phyloP scores from a whole-genome alignment of 2,113 vertebrate species.

The Opisthocomus hoazin region DNA sequence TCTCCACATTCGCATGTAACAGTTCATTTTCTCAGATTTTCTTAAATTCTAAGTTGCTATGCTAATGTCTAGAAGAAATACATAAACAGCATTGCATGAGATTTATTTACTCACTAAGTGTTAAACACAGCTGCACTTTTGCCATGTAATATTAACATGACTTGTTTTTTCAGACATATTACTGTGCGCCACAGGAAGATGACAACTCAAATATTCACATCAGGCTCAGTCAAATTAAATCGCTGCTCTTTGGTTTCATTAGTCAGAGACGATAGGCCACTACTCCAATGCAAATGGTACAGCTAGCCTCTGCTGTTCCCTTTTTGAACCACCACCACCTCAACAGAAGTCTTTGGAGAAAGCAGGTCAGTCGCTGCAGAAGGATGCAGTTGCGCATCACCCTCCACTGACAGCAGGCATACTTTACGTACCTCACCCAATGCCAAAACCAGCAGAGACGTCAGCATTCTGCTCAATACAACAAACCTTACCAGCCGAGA shows the following conservation, averaged over 20 bases:
- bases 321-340: neutral
- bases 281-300: neutral
- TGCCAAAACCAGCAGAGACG: neutral
- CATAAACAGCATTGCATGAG: neutral
- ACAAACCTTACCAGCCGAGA: neutral
- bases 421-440: fast-evolving
- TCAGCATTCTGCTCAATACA: neutral
- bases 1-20: neutral
- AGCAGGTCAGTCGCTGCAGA: neutral
- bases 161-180: neutral
- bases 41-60: neutral
- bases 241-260: neutral
- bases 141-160: neutral
- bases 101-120: neutral
- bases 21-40: neutral
- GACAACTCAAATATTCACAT: neutral
- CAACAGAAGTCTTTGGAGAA: neutral
- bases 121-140: neutral
- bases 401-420: neutral
- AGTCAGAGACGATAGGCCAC: neutral
- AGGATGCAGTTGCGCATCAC: neutral
- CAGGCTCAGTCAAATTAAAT: neutral
- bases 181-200: neutral
- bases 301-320: neutral
- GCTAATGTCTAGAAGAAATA: neutral